Evolutionary conservation across 1,140 invertebrate species (phyloP).

Genomic region (Macrobrachium rosenbergii): DNA sequence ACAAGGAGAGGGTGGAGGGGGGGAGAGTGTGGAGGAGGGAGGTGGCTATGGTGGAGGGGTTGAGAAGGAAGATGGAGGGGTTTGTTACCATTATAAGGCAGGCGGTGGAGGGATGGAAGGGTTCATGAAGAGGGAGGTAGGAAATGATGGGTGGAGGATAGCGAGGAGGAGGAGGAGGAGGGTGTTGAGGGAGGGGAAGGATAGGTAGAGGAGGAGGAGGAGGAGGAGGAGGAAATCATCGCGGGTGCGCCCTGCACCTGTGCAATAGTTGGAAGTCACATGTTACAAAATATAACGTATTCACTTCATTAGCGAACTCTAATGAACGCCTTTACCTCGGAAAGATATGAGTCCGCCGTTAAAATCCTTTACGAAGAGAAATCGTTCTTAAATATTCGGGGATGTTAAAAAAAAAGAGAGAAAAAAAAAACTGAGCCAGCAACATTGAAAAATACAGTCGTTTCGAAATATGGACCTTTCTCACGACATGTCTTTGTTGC

Average conservation of each 20-base stretch:
- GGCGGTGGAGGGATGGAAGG: not conserved
- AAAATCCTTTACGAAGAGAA: too few relatives aligned
- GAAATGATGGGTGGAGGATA: not conserved
- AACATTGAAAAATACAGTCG: too few relatives aligned
- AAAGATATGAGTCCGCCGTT: too few relatives aligned
- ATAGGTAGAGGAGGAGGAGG: not conserved
- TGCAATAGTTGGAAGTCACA: too few relatives aligned
- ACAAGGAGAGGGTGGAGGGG: not conserved
- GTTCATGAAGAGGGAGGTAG: not conserved
- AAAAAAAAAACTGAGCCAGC: too few relatives aligned
- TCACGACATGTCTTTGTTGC: too few relatives aligned
- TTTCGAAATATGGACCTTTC: too few relatives aligned
- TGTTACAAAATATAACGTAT: too few relatives aligned
- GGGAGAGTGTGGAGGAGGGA: not conserved
- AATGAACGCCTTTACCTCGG: too few relatives aligned
- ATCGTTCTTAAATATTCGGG: too few relatives aligned
- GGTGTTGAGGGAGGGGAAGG: not conserved
- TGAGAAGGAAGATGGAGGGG: not conserved
- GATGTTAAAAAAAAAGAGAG: too few relatives aligned
- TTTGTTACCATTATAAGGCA: not conserved
- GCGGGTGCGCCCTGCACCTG: not conserved
- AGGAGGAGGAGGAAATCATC: conserved; percentile 1
- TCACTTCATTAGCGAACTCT: too few relatives aligned
- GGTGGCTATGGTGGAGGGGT: not conserved
- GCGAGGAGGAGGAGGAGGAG: not conserved